phyloP scores from a whole-genome alignment of 2,888 invertebrate genomes.

The Dendrolimus houi region DNA sequence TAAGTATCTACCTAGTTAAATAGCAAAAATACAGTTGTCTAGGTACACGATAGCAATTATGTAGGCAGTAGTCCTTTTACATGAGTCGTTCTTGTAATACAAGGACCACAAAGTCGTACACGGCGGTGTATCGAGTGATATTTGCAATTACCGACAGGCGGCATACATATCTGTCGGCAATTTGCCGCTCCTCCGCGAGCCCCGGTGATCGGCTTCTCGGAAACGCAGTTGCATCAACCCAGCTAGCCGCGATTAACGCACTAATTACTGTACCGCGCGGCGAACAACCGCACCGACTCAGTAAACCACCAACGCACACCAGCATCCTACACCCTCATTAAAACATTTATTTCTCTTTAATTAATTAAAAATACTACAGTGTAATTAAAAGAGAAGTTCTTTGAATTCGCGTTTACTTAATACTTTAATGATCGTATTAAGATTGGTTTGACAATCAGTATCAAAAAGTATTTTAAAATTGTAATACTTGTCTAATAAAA shows the following conservation, averaged over 20 bases:
- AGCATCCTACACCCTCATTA: not conserved
- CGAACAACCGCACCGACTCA: not conserved
- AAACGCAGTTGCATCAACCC: constrained; percentile 62
- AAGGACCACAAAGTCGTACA: constrained; percentile 32
- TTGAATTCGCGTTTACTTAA: not conserved
- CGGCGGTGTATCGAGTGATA: constrained; percentile 44
- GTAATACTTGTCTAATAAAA: too few relatives aligned
- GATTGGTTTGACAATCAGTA: too few relatives aligned
- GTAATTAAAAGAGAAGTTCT: not conserved
- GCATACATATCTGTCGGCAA: constrained; percentile 70
- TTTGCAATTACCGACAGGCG: constrained; percentile 69
- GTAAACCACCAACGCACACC: not conserved
- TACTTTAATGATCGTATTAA: not conserved
- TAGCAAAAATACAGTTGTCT: not conserved
- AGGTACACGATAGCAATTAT: constrained; percentile 11
- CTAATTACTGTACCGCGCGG: constrained; percentile 43
- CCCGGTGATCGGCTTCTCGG: constrained; percentile 63
- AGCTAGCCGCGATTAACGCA: constrained; percentile 58
- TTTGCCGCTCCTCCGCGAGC: constrained; percentile 62
- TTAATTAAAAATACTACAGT: not conserved
- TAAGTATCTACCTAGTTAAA: not conserved
- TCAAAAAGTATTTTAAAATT: too few relatives aligned
- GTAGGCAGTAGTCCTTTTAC: constrained; percentile 18
- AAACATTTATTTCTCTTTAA: not conserved
- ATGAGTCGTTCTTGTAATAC: constrained; percentile 32